A percentile compares a stretch with the other conserved stretches of the same genome.
Evolutionary conservation across 2,113 vertebrate species (phyloP).

Genomic region (Himantopus leucocephalus): DNA sequence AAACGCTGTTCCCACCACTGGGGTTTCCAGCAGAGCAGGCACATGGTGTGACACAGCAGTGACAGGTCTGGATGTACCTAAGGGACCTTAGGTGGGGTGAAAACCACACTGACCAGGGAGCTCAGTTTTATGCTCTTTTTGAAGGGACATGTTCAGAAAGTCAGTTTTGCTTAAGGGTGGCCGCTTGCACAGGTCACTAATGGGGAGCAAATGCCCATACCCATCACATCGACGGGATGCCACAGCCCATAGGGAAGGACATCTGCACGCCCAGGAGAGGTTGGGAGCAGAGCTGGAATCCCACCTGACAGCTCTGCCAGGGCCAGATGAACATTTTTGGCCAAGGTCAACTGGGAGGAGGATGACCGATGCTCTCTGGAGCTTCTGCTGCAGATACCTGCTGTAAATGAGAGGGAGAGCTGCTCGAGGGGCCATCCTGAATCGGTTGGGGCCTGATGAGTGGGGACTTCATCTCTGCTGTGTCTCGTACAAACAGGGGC

Average conservation of each 20-base stretch:
- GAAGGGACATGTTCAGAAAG: rapidly evolving
- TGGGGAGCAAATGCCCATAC: neutral
- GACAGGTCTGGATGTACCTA: neutral
- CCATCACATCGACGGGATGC: neutral
- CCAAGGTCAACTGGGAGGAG: neutral
- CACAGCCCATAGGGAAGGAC: neutral
- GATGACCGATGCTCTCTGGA: neutral
- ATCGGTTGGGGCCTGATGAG: rapidly evolving
- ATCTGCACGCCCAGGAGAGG: neutral
- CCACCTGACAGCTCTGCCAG: neutral
- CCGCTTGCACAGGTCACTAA: neutral
- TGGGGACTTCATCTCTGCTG: neutral
- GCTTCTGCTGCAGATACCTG: neutral
- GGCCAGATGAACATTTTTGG: neutral
- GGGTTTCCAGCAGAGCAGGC: neutral
- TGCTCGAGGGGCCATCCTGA: rapidly evolving
- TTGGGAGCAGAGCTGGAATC: neutral
- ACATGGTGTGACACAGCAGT: neutral
- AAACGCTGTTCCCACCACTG: neutral
- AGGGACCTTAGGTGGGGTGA: neutral
- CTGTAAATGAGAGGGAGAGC: neutral
- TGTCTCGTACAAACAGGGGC: neutral
- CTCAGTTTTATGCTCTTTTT: neutral
- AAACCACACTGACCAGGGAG: neutral
- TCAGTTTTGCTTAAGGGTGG: neutral